These are phyloP conservation scores for Vesta saturnalis DNA, from an alignment of 2,888 invertebrate genomes.

Conservation along the genomic window DNA sequence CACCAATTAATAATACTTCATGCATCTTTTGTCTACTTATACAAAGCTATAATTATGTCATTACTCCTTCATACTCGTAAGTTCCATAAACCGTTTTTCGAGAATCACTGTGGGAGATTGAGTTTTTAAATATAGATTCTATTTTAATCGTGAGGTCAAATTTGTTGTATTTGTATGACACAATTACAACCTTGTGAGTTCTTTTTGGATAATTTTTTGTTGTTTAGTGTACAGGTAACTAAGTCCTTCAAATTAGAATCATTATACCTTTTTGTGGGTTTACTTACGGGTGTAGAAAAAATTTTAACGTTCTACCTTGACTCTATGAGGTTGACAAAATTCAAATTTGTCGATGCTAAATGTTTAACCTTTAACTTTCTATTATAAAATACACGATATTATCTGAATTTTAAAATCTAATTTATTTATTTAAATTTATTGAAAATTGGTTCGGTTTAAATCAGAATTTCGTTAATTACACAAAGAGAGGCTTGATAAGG, in stretches of 20 bases:
- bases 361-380: neutral
- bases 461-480: too few species aligned
- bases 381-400: too few species aligned
- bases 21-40: constrained; percentile 1
- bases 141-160: neutral
- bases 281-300: neutral
- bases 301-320: neutral
- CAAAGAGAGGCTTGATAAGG: too few species aligned
- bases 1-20: neutral
- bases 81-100: neutral
- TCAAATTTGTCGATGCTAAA: neutral
- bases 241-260: neutral
- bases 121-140: neutral
- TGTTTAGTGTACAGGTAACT: neutral
- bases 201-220: neutral
- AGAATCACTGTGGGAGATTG: neutral
- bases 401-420: too few species aligned
- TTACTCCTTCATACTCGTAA: neutral
- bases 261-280: neutral
- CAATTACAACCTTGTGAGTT: neutral
- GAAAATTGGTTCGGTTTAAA: too few species aligned
- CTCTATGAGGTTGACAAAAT: neutral
- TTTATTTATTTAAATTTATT: too few species aligned
- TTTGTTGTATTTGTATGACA: neutral
- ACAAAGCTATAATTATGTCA: neutral